A percentile compares a stretch with the other conserved stretches of the same genome.
Conservation (phyloP, 30 jellyfish, hydroid and myxozoan genomes). For the Pelagia noctiluca region DNA sequence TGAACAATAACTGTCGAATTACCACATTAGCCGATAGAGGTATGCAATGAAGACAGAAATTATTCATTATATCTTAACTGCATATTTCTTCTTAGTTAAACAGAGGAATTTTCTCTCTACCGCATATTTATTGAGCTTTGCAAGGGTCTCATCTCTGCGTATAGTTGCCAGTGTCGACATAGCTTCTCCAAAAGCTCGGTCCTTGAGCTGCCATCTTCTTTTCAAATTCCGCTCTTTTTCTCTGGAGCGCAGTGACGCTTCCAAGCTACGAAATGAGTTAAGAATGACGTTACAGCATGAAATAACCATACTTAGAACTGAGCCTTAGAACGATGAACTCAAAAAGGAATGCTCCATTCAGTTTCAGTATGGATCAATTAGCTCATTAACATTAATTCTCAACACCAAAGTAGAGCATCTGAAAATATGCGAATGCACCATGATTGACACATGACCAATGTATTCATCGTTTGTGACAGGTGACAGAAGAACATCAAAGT, state of each 20-base stretch:
- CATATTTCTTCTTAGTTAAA: conserved; percentile 14
- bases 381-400: too few relatives aligned
- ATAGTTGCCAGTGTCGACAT: conserved; percentile 7
- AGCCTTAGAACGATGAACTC: too few relatives aligned
- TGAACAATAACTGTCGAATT: neutral
- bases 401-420: too few relatives aligned
- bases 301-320: too few relatives aligned
- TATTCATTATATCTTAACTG: neutral
- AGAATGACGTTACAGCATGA: too few relatives aligned
- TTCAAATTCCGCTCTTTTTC: conserved; percentile 28
- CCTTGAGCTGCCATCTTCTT: conserved; percentile 31
- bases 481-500: too few relatives aligned
- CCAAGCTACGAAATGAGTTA: too few relatives aligned
- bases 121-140: conserved; percentile 20
- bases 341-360: too few relatives aligned
- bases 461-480: too few relatives aligned
- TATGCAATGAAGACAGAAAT: neutral
- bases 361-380: too few relatives aligned
- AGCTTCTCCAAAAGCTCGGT: conserved; percentile 24
- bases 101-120: conserved; percentile 25
- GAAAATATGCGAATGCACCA: too few relatives aligned
- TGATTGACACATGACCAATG: too few relatives aligned
- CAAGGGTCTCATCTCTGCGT: conserved; percentile 40
- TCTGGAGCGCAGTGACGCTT: conserved; percentile 7
- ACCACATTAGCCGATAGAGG: neutral